Base-by-base conservation (phyloP, 2,888 invertebrate genomes). In the Hecatera dysodea region DNA sequence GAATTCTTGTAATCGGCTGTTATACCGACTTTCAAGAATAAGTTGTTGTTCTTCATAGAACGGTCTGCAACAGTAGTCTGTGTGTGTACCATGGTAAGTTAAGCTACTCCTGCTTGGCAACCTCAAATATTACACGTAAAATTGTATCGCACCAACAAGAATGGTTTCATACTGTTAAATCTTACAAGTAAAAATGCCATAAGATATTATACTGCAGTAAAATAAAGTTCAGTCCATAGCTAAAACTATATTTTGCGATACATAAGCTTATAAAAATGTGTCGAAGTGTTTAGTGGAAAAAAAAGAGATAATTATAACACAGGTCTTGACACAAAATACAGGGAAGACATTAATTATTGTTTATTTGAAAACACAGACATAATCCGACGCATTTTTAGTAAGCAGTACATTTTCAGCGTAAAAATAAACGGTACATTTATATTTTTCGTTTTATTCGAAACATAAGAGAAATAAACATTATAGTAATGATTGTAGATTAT, bases 101-200 rank as follows among this genome's bases (percentile, higher is more conserved):
- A 62, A 39, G 50, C 64, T 60, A 80, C 67, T 75, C 66, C 59
- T 56, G 66, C 66, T 56, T 52, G 22, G 36, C 29, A 70, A 53
- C 29, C 29, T 44, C 56, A 60, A 67, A 66, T 52, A 42, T 63
- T 24, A 50, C 9, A 61, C 42, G 61, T 48, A 64, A 42, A 42
- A 62, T 71, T 67, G 72, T 69, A 73, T 55, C 69, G 63, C 66
- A 69, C 67, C 64, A 75, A 60, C 57, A 27, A 81, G 62, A 77
- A 55, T 67, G 64, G 55, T 71, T 67, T 52, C 55, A 80, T 80
- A 80, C 52, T 67, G 65, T 72, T 76, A 75, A 82, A 33, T 64
- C 74, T 74, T 83, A 82, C n/a, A 80, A 57, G 56, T 78, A 76
- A 75, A 82, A 84, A 84, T 84, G 82, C 84, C 84, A 79, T 78